Evolutionary conservation across 2,888 invertebrate genomes (phyloP).

Genomic region (Volucella inflata): DNA sequence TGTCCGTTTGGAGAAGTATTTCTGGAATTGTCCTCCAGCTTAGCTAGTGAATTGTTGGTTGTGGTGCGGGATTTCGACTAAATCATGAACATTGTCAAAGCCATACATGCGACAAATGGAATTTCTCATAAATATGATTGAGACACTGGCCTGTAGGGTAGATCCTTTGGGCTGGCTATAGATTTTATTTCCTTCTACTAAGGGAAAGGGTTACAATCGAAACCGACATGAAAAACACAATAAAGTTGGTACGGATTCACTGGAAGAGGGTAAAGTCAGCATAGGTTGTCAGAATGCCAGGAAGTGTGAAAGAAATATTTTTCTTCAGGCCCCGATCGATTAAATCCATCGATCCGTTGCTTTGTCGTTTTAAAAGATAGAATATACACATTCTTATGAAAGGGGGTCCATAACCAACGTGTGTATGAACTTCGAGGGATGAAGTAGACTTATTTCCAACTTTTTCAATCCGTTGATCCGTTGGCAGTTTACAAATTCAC

Average conservation of each 20-base stretch:
- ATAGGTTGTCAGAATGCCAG: background rate
- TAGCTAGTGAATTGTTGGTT: conserved; percentile 1
- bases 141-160: background rate
- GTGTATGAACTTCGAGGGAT: no score
- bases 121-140: conserved; percentile 53
- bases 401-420: no score
- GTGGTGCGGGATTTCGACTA: conserved; percentile 26
- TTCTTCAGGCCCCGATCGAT: no score
- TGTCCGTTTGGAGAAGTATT: background rate
- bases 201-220: background rate
- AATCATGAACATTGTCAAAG: conserved; percentile 64
- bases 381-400: no score
- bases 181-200: background rate
- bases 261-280: background rate
- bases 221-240: conserved; percentile 32
- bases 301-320: background rate
- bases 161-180: background rate
- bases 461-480: no score
- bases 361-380: no score
- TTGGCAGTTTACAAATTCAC: no score
- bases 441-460: no score
- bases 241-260: background rate
- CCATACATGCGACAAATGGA: conserved; percentile 53
- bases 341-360: no score
- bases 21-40: conserved; percentile 28